A percentile compares a stretch with the other conserved stretches of the same genome.
phyloP scores from a whole-genome alignment of 2,888 invertebrate genomes.

The Amiota communis region DNA sequence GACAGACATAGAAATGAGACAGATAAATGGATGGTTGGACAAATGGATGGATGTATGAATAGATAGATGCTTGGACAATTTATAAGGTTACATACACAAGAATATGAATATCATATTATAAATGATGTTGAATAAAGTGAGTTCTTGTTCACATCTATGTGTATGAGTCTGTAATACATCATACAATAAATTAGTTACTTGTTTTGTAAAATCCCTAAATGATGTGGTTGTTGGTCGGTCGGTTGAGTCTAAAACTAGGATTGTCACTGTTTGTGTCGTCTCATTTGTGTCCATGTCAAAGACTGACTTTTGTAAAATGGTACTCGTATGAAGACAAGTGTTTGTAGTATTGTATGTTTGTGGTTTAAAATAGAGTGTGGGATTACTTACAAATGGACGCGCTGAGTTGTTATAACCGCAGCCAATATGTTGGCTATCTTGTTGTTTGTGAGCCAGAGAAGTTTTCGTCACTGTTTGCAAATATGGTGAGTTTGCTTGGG shows the following conservation, averaged over 20 bases:
- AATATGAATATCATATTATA: slow-evolving; percentile 57
- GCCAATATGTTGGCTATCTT: slow-evolving; percentile 83
- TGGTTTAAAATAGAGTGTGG: slow-evolving; percentile 5
- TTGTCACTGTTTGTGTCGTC: not conserved
- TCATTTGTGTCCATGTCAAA: not conserved
- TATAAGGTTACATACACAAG: slow-evolving; percentile 28
- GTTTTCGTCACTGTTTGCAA: slow-evolving; percentile 86
- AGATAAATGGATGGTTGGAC: not conserved
- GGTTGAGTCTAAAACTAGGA: not conserved
- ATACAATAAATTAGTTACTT: slow-evolving; percentile 27
- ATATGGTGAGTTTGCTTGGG: slow-evolving; percentile 74
- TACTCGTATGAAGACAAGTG: not conserved
- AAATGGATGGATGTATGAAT: not conserved
- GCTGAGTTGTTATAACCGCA: slow-evolving; percentile 91
- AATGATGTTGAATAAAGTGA: slow-evolving; percentile 67
- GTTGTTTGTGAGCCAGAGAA: slow-evolving; percentile 83
- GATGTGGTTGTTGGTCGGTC: slow-evolving; percentile 15
- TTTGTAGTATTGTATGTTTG: slow-evolving; percentile 7
- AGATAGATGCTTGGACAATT: not conserved
- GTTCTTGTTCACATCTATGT: not conserved
- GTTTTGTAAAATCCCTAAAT: slow-evolving; percentile 27
- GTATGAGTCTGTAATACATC: not conserved
- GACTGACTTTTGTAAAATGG: too few species aligned
- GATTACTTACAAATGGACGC: slow-evolving; percentile 81
- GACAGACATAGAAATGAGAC: not conserved